Conservation (phyloP, 2,113 vertebrate species). For the Cavia aperea region DNA sequence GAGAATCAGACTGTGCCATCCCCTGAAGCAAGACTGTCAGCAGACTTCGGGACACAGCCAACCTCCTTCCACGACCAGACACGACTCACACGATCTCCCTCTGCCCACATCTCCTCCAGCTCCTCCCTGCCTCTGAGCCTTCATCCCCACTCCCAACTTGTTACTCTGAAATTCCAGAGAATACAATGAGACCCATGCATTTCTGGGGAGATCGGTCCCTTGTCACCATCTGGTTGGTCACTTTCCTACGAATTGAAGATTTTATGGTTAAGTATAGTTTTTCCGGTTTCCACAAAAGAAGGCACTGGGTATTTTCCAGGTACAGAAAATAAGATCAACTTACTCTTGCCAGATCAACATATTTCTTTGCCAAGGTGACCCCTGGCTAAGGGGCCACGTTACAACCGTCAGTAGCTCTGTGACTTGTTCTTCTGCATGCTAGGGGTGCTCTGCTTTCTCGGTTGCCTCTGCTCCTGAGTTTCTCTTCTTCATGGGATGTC, state of each 20-base stretch:
- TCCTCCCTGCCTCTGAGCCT: not conserved
- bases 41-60: not conserved
- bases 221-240: not conserved
- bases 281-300: not conserved
- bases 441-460: not conserved
- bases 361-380: not conserved
- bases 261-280: not conserved
- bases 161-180: not conserved
- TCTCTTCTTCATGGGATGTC: not conserved
- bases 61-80: not conserved
- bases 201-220: not conserved
- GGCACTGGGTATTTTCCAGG: not conserved
- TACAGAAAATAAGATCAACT: not conserved
- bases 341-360: not conserved
- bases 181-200: not conserved
- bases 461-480: not conserved
- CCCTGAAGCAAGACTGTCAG: not conserved
- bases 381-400: not conserved
- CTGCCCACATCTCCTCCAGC: fast-evolving
- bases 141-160: not conserved
- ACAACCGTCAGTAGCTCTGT: fast-evolving
- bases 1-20: not conserved
- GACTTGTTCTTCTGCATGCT: not conserved
- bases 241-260: not conserved
- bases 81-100: not conserved